These are phyloP conservation scores for Delphinapterus leucas DNA, from an alignment of 2,113 vertebrate species.

Conservation along the genomic window DNA sequence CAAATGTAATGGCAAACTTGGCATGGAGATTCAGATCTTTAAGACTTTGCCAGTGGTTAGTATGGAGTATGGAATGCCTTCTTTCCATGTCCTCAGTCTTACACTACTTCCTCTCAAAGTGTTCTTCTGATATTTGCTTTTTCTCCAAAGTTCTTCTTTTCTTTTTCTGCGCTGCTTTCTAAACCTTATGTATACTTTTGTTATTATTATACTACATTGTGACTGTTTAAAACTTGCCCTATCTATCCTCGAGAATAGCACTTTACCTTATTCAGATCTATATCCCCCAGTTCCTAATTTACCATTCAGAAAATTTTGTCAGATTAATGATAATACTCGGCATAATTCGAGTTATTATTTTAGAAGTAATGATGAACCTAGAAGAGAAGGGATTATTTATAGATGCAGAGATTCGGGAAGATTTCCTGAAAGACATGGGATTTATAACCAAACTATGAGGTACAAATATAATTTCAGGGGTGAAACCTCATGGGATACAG, in stretches of 20 bases:
- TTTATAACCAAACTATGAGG: neutral
- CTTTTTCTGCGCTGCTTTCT: neutral
- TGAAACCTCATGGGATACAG: neutral
- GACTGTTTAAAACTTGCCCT: neutral
- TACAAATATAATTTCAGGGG: neutral
- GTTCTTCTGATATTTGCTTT: neutral
- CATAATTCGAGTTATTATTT: neutral
- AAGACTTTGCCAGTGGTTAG: neutral
- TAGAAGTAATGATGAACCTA: neutral
- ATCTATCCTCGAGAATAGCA: neutral
- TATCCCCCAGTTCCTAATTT: neutral
- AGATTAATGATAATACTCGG: neutral
- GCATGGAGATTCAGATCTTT: neutral
- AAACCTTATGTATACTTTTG: accelerated
- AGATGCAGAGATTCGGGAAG: neutral
- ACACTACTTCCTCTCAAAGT: too few relatives aligned
- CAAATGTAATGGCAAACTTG: too few relatives aligned
- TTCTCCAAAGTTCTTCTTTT: neutral
- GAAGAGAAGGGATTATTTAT: neutral
- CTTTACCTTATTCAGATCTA: neutral
- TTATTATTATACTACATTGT: too few relatives aligned
- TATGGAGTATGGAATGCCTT: neutral
- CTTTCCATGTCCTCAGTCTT: neutral
- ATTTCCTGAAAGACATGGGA: neutral
- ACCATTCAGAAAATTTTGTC: neutral